A percentile compares a stretch with the other conserved stretches of the same genome.
These are phyloP conservation scores for Perognathus longimembris DNA, from an alignment of 2,113 vertebrate genomes.

Conservation along the genomic window DNA sequence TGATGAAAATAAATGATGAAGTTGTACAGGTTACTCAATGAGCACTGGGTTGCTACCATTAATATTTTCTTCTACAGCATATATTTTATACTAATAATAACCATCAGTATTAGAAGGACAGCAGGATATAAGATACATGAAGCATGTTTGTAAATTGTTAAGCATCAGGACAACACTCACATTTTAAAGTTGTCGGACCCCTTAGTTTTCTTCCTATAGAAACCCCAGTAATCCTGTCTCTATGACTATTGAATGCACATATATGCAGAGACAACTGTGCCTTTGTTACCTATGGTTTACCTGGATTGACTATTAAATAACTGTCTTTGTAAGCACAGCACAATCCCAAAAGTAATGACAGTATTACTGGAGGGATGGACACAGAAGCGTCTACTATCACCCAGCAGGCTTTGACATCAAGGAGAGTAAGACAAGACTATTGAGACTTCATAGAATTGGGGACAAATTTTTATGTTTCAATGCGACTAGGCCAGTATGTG, in stretches of 20 bases:
- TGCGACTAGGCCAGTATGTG: not conserved
- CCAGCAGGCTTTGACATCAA: not conserved
- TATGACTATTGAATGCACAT: no score
- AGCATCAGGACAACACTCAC: not conserved
- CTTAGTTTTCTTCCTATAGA: not conserved
- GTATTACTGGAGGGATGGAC: not conserved
- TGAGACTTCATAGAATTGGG: no score
- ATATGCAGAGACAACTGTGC: not conserved
- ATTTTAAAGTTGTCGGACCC: not conserved
- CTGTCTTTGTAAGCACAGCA: not conserved
- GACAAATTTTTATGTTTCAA: not conserved
- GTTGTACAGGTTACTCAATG: not conserved
- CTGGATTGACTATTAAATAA: not conserved
- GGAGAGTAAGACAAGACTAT: not conserved
- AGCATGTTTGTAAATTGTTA: not conserved
- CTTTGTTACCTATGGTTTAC: not conserved
- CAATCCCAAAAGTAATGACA: not conserved
- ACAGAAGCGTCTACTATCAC: not conserved
- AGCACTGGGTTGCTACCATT: not conserved
- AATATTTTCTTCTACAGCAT: constrained; percentile 4
- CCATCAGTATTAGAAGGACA: not conserved
- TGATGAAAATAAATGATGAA: not conserved
- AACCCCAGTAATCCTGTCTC: not conserved
- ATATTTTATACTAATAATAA: not conserved
- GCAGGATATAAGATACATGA: not conserved